Evolutionary conservation across 2,797 vertebrate genomes (phyloP), one percentile per base, ranked within the genome.

Genomic region (Lindbergichthys nudifrons): DNA sequence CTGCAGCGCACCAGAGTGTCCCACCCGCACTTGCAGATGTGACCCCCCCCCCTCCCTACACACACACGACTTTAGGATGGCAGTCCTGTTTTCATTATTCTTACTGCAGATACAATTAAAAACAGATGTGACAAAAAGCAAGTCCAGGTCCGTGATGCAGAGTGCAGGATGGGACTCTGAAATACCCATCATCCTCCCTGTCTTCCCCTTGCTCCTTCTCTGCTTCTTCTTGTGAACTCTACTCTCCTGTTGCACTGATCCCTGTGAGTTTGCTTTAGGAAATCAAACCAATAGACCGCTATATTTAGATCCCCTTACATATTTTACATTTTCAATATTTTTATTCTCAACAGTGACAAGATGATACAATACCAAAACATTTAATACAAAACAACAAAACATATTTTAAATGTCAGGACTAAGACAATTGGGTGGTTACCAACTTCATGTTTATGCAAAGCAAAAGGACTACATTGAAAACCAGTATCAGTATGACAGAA

Each of bases 51-150:
- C 16, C 16, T 13, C 39, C 15, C 15, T 58, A 89, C 81, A 81
- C 32, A 36, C 32, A 36, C 32, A 36, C 32, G 8, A 36, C 32
- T 36, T 36, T 58, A 72, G 30, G 77, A 82, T 75, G 83, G 65
- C 68, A 73, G 70, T 68, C 53, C 51, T 73, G 75, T 81, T 90
- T 87, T 83, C 72, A 82, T 62, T 81, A 58, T 71, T 80, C 58
- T 78, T 69, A 82, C 79, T 72, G 39, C 53, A 57, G 70, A 70
- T 78, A 81, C 88, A 86, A 36, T 36, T 72, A 66, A 87, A 88
- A 87, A 73, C 89, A 92, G 70, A 89, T 90, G 89, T 74, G 77
- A 56, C 51, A 69, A 48, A 70, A 79, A 62, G 65, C 0, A 2
- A 67, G 65, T 75, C 61, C 73, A 73, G 16, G 57, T 67, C 62